These are phyloP conservation scores for Cordilura impudica DNA, from an alignment of 2,888 invertebrate genomes.

Conservation along the genomic window DNA sequence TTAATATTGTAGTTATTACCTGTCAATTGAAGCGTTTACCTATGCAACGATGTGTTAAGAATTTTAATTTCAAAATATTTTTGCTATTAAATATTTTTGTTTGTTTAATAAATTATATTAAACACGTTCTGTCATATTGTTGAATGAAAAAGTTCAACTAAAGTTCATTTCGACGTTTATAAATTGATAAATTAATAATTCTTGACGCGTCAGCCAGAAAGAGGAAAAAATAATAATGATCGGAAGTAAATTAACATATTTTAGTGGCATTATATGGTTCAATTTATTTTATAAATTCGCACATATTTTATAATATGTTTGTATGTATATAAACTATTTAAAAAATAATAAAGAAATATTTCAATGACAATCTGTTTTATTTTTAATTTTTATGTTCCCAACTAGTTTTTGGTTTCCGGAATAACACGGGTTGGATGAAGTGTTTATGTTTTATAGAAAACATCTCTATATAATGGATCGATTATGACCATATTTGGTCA, in stretches of 20 bases:
- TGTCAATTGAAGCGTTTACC: conserved; percentile 14
- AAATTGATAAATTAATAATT: conserved; percentile 33
- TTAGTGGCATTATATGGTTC: not conserved
- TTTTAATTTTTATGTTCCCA: not conserved
- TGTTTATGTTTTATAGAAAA: too few species aligned
- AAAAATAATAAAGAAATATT: not conserved
- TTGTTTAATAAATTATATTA: not conserved
- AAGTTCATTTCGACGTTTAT: conserved; percentile 9
- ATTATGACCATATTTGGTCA: too few species aligned
- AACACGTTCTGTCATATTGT: conserved; percentile 35
- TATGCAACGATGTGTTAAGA: conserved; percentile 20
- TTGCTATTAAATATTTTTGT: not conserved
- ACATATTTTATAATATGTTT: not conserved
- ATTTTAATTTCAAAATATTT: conserved; percentile 1
- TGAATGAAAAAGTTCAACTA: conserved; percentile 39
- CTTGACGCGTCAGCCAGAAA: conserved; percentile 24
- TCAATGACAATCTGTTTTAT: not conserved
- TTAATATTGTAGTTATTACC: conserved; percentile 1
- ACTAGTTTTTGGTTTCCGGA: too few species aligned
- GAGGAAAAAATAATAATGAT: too few species aligned
- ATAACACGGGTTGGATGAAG: too few species aligned
- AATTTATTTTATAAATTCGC: not conserved
- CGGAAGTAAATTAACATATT: conserved; percentile 48
- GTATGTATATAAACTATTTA: not conserved
- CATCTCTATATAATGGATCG: too few species aligned